Evolutionary conservation across 2,888 invertebrate species (phyloP).

Genomic region (Athripsodes cinereus): DNA sequence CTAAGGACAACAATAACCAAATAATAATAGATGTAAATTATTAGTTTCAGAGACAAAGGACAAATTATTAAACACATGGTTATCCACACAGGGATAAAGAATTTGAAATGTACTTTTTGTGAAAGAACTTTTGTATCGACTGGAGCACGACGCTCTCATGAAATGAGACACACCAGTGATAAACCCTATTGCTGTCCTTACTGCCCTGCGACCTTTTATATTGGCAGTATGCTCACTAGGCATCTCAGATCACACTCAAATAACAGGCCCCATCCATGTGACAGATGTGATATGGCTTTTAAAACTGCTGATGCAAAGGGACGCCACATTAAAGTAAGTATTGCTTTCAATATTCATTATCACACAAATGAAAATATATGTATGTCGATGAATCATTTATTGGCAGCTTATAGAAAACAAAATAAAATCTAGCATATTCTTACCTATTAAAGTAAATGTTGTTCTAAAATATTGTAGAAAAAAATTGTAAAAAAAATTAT

Average conservation of each 20-base stretch:
- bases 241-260: conserved; percentile 10
- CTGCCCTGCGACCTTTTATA: conserved; percentile 9
- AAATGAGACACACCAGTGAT: conserved; percentile 10
- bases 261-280: conserved; percentile 4
- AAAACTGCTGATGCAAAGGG: conserved; percentile 11
- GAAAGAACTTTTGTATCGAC: conserved; percentile 8
- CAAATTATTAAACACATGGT: conserved; percentile 18
- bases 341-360: too few species aligned
- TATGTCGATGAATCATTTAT: too few species aligned
- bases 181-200: conserved; percentile 7
- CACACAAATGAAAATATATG: too few species aligned
- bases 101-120: conserved; percentile 10
- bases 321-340: conserved; percentile 9
- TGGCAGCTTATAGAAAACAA: too few species aligned
- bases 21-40: too few species aligned
- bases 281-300: conserved; percentile 6
- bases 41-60: conserved; percentile 16
- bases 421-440: too few species aligned
- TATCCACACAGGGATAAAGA: conserved; percentile 10
- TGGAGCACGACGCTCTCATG: conserved; percentile 6
- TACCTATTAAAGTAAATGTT: too few species aligned
- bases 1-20: too few species aligned
- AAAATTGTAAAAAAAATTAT: too few species aligned
- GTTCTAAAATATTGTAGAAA: too few species aligned
- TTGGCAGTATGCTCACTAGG: conserved; percentile 1